Conservation (phyloP, 2,113 vertebrate species). For the Stercorarius parasiticus region DNA sequence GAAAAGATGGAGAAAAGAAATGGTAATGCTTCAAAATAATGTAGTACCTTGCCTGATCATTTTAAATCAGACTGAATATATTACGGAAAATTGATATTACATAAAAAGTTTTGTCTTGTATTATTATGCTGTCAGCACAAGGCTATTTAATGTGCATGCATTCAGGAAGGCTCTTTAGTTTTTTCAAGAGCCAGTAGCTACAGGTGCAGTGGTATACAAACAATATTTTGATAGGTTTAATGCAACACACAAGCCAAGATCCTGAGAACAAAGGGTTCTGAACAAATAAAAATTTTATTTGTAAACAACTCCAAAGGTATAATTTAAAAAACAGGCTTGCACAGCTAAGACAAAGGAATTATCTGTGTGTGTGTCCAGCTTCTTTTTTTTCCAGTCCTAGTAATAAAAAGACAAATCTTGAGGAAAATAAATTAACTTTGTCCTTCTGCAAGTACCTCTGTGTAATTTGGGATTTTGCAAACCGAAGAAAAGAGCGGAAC, state of each 20-base stretch:
- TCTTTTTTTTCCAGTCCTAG: not conserved
- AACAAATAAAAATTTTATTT: not conserved
- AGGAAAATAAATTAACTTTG: not conserved
- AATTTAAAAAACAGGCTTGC: not conserved
- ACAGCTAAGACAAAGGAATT: not conserved
- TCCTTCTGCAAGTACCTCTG: not conserved
- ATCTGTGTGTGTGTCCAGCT: not conserved
- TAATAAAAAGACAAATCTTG: not conserved
- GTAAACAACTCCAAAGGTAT: not conserved
- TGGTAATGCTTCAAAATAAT: not conserved
- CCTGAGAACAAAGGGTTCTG: not conserved
- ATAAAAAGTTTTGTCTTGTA: conserved; percentile 38
- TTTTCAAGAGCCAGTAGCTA: conserved; percentile 4
- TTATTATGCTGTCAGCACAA: conserved; percentile 52
- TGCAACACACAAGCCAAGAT: not conserved
- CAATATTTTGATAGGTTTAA: not conserved
- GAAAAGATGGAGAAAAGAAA: not conserved
- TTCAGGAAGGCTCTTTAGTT: not conserved
- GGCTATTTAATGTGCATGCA: not conserved
- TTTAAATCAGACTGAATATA: not conserved
- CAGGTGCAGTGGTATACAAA: not conserved
- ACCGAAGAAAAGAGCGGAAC: not conserved
- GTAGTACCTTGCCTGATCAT: conserved; percentile 14
- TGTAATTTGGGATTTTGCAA: not conserved
- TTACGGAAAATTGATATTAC: conserved; percentile 58